Evolutionary conservation across 64 coral and sea anemone genomes (phyloP).

Genomic region (Stichodactyla helianthus): DNA sequence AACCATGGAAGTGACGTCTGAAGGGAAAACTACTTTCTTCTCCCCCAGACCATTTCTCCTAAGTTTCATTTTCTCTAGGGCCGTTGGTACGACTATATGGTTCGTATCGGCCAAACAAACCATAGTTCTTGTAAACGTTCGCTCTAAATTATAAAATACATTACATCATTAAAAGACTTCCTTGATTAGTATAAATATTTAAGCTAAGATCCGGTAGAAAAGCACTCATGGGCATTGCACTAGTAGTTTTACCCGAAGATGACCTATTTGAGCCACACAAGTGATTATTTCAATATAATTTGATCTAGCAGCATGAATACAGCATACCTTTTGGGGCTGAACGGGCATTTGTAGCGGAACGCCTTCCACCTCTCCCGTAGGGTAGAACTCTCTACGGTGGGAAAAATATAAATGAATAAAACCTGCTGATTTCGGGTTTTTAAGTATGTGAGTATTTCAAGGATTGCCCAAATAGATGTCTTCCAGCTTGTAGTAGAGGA

Average conservation of each 20-base stretch:
- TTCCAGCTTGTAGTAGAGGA: too few relatives aligned
- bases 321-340: neutral
- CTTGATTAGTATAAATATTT: neutral
- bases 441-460: too few relatives aligned
- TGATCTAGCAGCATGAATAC: neutral
- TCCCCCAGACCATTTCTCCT: constrained; percentile 34
- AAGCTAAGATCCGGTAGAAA: too few relatives aligned
- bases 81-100: constrained; percentile 9
- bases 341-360: neutral
- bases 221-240: neutral
- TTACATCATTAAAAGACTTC: neutral
- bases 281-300: neutral
- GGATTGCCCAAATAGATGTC: too few relatives aligned
- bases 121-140: constrained; percentile 38
- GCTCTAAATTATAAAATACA: constrained; percentile 25
- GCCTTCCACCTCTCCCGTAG: neutral
- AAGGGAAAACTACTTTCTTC: constrained; percentile 37
- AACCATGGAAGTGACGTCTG: neutral
- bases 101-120: constrained; percentile 24
- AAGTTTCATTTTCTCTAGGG: constrained; percentile 22
- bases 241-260: neutral
- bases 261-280: neutral
- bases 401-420: too few relatives aligned
- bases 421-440: too few relatives aligned
- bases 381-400: too few relatives aligned